A percentile compares a stretch with the other conserved stretches of the same genome.
Evolutionary conservation across 2,113 vertebrate genomes (phyloP).

Genomic region (Henicopernis longicauda): DNA sequence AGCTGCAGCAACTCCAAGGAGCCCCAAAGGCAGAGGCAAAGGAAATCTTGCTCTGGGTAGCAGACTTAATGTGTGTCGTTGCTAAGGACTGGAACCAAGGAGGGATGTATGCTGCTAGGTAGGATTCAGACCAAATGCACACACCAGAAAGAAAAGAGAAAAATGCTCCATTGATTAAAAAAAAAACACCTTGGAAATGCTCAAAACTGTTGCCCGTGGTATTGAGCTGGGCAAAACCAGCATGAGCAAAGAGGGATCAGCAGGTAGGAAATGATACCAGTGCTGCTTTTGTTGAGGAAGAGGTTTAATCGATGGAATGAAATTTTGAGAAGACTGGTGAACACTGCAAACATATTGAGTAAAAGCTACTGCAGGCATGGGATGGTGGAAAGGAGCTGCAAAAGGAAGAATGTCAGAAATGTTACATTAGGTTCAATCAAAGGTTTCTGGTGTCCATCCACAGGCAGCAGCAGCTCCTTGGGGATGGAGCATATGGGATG

Average conservation of each 20-base stretch:
- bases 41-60: background rate
- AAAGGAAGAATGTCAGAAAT: background rate
- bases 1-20: background rate
- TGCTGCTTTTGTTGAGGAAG: background rate
- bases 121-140: background rate
- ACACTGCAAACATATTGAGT: background rate
- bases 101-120: background rate
- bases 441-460: background rate
- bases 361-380: background rate
- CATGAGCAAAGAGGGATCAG: background rate
- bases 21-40: background rate
- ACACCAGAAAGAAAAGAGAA: background rate
- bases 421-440: background rate
- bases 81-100: background rate
- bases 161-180: background rate
- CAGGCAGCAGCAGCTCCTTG: background rate
- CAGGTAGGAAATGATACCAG: background rate
- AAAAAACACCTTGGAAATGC: fast-evolving
- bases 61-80: background rate
- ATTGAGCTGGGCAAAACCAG: background rate
- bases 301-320: background rate
- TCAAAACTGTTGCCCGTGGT: background rate
- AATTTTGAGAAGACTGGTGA: background rate
- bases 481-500: background rate
- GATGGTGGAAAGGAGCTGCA: background rate